Base-by-base conservation (phyloP, 1,140 invertebrate species). In the Neoseiulus cucumeris region DNA sequence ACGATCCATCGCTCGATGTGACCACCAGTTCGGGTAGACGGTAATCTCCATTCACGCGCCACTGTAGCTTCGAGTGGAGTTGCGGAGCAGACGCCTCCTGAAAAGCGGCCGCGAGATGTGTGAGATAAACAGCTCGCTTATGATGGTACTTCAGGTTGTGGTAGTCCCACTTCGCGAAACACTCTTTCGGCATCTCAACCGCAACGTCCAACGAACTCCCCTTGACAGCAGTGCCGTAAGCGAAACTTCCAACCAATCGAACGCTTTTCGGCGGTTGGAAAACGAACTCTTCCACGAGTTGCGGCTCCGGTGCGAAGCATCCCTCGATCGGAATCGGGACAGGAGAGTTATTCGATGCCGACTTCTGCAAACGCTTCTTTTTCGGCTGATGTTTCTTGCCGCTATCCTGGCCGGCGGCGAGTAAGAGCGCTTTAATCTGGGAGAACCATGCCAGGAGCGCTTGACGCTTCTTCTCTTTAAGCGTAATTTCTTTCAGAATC, bases 101-200 rank as follows among this genome's bases (percentile, higher is more conserved):
- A 14, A 59, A 25, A 59, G 51, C 51, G 22, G 51, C 51, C 2
- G 83, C 83, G 66, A 91, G 73, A 67, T 81, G 83, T 6, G 81
- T 76, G 30, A 92, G 72, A 75, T 92, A 95, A 41, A 86, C 76
- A n/a, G 85, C 82, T 69, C 86, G 78, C 75, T 92, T 93, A 22
- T 83, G 80, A 67, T 85, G 80, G 75, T 91, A 93, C 65, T 81
- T 79, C 51, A 88, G 84, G 76, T 93, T 91, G 25, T 87, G 73
- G 71, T 83, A 84, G 73, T 95, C 89, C 67, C 80, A 82, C 71
- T 83, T 84, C 55, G 80, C 69, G 68, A 64, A 76, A 70, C 72
- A 76, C 39, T 69, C 68, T 73, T 76, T 68, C 42, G 71, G 66
- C 14, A 68, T 64, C 64, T 30, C 65, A 22, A 66, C 51, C 14